Percentiles rank a stretch among this genome's conserved stretches.
Conservation (phyloP, 1,140 invertebrate species). For the Lepidotrigona ventralis region DNA sequence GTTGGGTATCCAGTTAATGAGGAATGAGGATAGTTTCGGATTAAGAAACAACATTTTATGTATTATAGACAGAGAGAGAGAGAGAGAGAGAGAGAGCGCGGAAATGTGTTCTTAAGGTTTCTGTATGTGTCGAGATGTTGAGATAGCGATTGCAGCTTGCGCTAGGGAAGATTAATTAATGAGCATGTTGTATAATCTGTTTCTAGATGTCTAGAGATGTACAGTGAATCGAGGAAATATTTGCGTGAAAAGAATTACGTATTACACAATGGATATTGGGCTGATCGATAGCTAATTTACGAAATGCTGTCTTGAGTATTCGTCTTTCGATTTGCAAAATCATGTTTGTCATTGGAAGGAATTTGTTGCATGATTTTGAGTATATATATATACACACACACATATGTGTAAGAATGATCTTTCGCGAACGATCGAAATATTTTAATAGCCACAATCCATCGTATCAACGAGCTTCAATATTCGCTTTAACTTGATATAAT, state of each 20-base stretch:
- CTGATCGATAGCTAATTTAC: too few species aligned
- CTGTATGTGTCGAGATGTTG: background rate
- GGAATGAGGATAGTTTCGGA: background rate
- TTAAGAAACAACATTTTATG: background rate
- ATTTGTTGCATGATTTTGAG: too few species aligned
- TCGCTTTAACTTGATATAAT: too few species aligned
- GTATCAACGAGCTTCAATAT: too few species aligned
- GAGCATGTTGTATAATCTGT: background rate
- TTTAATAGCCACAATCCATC: too few species aligned
- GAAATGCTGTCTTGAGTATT: too few species aligned
- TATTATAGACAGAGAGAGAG: background rate
- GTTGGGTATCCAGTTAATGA: background rate
- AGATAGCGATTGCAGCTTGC: background rate
- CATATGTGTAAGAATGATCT: too few species aligned
- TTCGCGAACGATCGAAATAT: too few species aligned
- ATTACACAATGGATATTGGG: background rate
- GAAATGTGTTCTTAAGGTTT: background rate
- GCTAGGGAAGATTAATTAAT: background rate
- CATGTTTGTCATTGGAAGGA: too few species aligned
- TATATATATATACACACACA: too few species aligned
- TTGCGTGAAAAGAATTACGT: background rate
- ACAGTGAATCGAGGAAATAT: background rate
- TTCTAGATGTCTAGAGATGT: background rate
- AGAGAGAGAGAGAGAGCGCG: too few species aligned
- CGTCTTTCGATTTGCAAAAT: too few species aligned